phyloP scores from a whole-genome alignment of 2,113 vertebrate species.

The Rhinopomastus cyanomelas region DNA sequence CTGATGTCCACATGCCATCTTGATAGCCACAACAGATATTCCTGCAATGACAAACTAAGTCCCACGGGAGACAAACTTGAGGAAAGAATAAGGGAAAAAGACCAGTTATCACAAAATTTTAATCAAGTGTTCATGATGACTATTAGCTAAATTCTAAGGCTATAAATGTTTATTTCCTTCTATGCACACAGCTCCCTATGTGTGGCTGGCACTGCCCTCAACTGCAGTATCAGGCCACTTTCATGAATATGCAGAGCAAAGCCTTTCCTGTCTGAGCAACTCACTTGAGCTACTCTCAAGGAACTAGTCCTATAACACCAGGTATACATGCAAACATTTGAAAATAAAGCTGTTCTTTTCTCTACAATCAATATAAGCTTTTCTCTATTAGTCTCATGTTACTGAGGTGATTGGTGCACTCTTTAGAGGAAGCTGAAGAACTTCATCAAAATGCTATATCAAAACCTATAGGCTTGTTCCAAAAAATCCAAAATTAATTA shows the following conservation, averaged over 20 bases:
- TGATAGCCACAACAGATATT: background rate
- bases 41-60: background rate
- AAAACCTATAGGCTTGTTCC: background rate
- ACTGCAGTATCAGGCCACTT: background rate
- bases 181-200: background rate
- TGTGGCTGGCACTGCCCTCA: background rate
- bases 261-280: background rate
- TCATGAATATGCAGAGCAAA: background rate
- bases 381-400: background rate
- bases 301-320: background rate
- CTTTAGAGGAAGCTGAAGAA: background rate
- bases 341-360: background rate
- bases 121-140: background rate
- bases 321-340: background rate
- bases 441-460: background rate
- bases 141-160: background rate
- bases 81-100: background rate
- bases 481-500: background rate
- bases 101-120: background rate
- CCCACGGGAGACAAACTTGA: background rate
- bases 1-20: background rate
- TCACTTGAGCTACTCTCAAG: background rate
- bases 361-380: background rate
- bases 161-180: background rate
- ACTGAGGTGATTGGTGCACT: background rate